These are phyloP conservation scores for Scyliorhinus canicula DNA, from an alignment of 2,797 vertebrate genomes.

Conservation along the genomic window DNA sequence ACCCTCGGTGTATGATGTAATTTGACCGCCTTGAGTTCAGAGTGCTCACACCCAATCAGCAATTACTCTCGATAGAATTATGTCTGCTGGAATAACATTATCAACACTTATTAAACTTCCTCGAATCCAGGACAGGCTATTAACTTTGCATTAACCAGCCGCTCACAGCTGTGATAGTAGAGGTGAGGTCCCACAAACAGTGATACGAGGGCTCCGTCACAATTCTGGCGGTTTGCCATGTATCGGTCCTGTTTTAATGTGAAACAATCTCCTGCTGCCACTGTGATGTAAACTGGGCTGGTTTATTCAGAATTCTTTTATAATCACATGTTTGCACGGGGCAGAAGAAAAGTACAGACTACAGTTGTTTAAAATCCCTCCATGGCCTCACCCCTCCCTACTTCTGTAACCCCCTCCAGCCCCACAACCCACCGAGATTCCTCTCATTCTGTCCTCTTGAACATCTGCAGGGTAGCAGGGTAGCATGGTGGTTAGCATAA, in stretches of 20 bases:
- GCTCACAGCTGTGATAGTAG: background rate
- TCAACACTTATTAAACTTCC: background rate
- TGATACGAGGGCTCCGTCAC: background rate
- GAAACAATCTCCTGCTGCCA: background rate
- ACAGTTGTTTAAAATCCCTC: background rate
- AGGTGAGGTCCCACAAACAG: background rate
- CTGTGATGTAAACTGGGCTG: background rate
- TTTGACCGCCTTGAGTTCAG: background rate
- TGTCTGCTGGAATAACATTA: background rate
- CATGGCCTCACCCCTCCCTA: background rate
- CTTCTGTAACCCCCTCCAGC: background rate
- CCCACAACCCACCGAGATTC: background rate
- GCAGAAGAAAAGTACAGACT: background rate
- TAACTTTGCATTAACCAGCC: background rate
- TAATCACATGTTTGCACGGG: no score
- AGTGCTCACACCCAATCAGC: background rate
- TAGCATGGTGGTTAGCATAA: no score
- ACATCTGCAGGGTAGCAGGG: no score
- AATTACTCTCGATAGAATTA: background rate
- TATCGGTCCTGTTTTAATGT: background rate
- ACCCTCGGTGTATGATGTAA: background rate
- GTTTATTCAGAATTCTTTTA: background rate
- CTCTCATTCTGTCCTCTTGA: background rate
- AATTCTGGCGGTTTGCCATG: background rate
- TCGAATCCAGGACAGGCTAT: background rate